Percentiles rank a stretch among this genome's conserved stretches.
These are phyloP conservation scores for Trissolcus japonicus DNA, from an alignment of 2,888 invertebrate species.

Conservation along the genomic window DNA sequence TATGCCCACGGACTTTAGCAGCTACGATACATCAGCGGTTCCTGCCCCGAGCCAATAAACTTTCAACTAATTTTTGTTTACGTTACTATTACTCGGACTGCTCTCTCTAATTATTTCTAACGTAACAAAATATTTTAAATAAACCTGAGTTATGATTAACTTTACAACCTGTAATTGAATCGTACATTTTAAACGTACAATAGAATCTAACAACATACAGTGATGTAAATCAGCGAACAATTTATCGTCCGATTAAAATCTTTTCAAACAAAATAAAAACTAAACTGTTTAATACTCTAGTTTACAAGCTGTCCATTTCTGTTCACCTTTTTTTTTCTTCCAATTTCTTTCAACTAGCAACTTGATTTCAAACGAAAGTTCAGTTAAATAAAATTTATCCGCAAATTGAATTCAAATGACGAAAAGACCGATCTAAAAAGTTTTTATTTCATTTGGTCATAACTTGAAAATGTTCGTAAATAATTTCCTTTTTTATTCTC, in stretches of 20 bases:
- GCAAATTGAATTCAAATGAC: no score
- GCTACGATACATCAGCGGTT: slow-evolving; percentile 43
- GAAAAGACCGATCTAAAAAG: no score
- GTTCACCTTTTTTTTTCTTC: slow-evolving; percentile 2
- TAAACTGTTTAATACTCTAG: slow-evolving; percentile 23
- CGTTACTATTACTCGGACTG: no score
- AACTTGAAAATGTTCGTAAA: no score
- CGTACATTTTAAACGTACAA: not conserved
- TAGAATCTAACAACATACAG: slow-evolving; percentile 4
- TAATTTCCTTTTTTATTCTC: no score
- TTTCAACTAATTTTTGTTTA: no score
- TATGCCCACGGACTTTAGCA: slow-evolving; percentile 29
- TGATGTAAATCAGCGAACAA: slow-evolving; percentile 10
- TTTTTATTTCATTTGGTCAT: no score
- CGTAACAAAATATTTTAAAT: not conserved
- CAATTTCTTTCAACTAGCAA: slow-evolving; percentile 12
- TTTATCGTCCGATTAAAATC: slow-evolving; percentile 9
- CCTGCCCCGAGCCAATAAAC: slow-evolving; percentile 21
- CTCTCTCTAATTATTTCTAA: no score
- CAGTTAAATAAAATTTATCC: no score
- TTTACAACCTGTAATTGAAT: not conserved
- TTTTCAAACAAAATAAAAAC: slow-evolving; percentile 3
- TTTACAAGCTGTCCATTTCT: slow-evolving; percentile 19
- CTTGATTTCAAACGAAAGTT: not conserved
- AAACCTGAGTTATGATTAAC: not conserved